A percentile compares a stretch with the other conserved stretches of the same genome.
Conservation (phyloP, 2,797 vertebrate species). For the Neoniphon sammara region DNA sequence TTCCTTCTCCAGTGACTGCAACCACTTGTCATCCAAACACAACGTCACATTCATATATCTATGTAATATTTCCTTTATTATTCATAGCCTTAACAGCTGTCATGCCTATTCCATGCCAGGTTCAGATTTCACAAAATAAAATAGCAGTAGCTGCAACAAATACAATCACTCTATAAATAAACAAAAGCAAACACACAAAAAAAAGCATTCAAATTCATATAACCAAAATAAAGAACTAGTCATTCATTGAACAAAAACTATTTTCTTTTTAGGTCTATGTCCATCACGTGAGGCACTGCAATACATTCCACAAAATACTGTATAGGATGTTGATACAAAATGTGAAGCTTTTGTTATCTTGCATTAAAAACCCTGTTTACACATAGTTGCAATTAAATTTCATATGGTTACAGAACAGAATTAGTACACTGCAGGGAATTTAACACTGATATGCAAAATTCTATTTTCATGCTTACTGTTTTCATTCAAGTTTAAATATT, state of each 20-base stretch:
- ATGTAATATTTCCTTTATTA: slow-evolving; percentile 75
- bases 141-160: slow-evolving; percentile 77
- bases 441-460: slow-evolving; percentile 38
- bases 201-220: slow-evolving; percentile 67
- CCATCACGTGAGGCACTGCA: slow-evolving; percentile 74
- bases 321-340: slow-evolving; percentile 64
- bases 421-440: slow-evolving; percentile 54
- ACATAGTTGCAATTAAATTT: slow-evolving; percentile 37
- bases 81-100: slow-evolving; percentile 73
- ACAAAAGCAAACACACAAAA: slow-evolving; percentile 67
- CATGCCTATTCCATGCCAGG: slow-evolving; percentile 78
- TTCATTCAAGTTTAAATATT: slow-evolving; percentile 37
- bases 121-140: slow-evolving; percentile 67
- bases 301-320: slow-evolving; percentile 70
- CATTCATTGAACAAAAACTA: slow-evolving; percentile 53
- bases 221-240: slow-evolving; percentile 65
- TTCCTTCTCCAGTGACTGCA: background rate
- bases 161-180: slow-evolving; percentile 80
- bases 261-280: slow-evolving; percentile 62
- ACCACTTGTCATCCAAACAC: background rate
- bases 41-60: background rate
- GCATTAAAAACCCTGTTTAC: slow-evolving; percentile 48
- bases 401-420: slow-evolving; percentile 33
- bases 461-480: slow-evolving; percentile 63
- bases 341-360: slow-evolving; percentile 42